Conservation (phyloP, 2,888 invertebrate species). For the Apamea sordens region DNA sequence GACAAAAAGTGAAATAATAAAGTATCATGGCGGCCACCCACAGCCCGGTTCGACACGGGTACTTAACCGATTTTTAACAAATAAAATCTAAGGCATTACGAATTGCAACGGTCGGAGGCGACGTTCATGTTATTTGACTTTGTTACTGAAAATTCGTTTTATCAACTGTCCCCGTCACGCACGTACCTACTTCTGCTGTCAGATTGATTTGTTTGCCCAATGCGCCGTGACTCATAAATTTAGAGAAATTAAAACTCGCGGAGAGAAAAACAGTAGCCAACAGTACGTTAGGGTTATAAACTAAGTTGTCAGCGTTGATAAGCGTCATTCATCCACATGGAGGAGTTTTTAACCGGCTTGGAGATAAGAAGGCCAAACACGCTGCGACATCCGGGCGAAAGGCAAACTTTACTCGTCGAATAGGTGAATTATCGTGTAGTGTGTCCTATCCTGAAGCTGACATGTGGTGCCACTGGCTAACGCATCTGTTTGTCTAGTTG, state of each 20-base stretch:
- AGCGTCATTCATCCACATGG: constrained; percentile 80
- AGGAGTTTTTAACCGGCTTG: constrained; percentile 72
- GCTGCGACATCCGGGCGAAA: constrained; percentile 83
- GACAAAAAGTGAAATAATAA: constrained; percentile 89
- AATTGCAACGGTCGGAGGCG: constrained; percentile 84
- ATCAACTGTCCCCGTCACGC: constrained; percentile 73
- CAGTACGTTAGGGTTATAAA: constrained; percentile 75
- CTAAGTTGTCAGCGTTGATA: constrained; percentile 81
- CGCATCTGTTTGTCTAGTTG: constrained; percentile 69
- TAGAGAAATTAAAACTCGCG: constrained; percentile 61
- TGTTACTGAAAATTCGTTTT: constrained; percentile 80
- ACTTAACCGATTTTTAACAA: constrained; percentile 91
- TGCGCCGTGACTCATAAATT: constrained; percentile 62
- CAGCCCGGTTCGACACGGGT: constrained; percentile 89
- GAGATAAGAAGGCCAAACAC: constrained; percentile 83
- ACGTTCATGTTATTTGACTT: constrained; percentile 81
- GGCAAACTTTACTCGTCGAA: constrained; percentile 74
- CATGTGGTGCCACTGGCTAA: constrained; percentile 73
- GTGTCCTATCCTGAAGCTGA: constrained; percentile 69
- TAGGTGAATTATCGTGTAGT: constrained; percentile 66
- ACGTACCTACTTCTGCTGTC: constrained; percentile 58
- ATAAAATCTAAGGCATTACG: constrained; percentile 91
- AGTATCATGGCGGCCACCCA: constrained; percentile 89
- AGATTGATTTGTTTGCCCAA: constrained; percentile 64
- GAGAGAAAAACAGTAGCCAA: constrained; percentile 79